These are phyloP conservation scores for Tetragnatha versicolor DNA, from an alignment of 1,140 invertebrate species.

Conservation along the genomic window DNA sequence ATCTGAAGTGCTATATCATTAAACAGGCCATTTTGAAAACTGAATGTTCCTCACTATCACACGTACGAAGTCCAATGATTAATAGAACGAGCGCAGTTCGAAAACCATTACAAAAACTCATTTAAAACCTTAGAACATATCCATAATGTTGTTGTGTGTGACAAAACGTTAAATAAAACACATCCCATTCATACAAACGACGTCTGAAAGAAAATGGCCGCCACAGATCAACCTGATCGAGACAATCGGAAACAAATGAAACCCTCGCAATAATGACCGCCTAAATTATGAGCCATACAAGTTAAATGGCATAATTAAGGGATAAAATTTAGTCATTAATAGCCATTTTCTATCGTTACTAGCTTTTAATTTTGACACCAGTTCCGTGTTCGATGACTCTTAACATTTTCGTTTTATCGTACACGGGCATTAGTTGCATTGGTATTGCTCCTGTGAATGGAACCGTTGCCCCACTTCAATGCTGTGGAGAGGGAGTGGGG, in stretches of 20 bases:
- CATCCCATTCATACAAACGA: not conserved
- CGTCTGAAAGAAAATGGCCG: not conserved
- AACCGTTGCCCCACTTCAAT: slow-evolving; percentile 4
- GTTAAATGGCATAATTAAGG: slow-evolving; percentile 11
- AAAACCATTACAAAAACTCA: too few species aligned
- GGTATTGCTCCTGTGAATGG: slow-evolving; percentile 12
- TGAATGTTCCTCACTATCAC: too few species aligned
- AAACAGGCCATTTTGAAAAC: too few species aligned
- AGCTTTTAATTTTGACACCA: slow-evolving; percentile 10
- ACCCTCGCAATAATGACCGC: not conserved
- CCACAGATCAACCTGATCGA: not conserved
- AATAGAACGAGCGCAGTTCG: too few species aligned
- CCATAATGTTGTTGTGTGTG: too few species aligned
- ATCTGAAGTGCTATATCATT: too few species aligned
- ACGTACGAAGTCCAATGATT: too few species aligned
- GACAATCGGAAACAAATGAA: slow-evolving; percentile 13
- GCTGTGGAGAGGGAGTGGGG: not conserved
- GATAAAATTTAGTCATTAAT: slow-evolving; percentile 34
- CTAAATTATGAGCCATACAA: slow-evolving; percentile 21
- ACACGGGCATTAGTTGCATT: not conserved
- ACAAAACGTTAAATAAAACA: not conserved
- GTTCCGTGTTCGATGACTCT: not conserved
- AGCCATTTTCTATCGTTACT: slow-evolving; percentile 30
- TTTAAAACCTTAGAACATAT: too few species aligned
- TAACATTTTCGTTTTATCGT: not conserved